Conservation (phyloP, 2,888 invertebrate species). For the Nycteola revayana region DNA sequence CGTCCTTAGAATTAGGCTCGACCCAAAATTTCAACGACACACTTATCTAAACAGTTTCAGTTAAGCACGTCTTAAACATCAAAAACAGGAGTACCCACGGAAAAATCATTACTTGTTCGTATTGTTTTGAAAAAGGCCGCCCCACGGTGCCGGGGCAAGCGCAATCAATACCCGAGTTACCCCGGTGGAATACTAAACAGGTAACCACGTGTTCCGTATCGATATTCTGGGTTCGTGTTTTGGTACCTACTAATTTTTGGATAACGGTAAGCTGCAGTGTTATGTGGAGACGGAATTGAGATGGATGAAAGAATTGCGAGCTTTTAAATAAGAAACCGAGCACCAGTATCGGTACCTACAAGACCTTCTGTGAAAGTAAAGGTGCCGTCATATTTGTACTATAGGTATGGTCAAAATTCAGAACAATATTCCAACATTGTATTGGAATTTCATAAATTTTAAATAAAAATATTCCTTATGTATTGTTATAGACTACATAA, state of each 20-base stretch:
- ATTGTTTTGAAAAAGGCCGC: slow-evolving; percentile 77
- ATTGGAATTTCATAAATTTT: no score
- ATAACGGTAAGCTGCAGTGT: slow-evolving; percentile 22
- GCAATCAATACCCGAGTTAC: slow-evolving; percentile 86
- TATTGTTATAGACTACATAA: no score
- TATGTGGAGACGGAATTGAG: not conserved
- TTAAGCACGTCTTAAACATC: slow-evolving; percentile 33
- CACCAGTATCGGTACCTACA: no score
- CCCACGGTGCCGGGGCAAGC: slow-evolving; percentile 52
- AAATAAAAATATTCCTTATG: no score
- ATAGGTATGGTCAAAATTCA: no score
- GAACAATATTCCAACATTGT: no score
- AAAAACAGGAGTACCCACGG: slow-evolving; percentile 37
- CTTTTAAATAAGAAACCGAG: no score
- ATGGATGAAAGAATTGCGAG: no score
- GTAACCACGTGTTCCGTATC: slow-evolving; percentile 42
- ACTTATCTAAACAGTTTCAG: slow-evolving; percentile 23
- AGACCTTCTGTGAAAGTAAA: no score
- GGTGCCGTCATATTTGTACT: no score
- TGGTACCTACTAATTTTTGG: slow-evolving; percentile 34
- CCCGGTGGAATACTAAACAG: slow-evolving; percentile 82
- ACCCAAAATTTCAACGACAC: slow-evolving; percentile 14
- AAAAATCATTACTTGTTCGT: slow-evolving; percentile 43
- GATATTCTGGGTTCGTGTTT: slow-evolving; percentile 31
- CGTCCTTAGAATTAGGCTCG: slow-evolving; percentile 5